Base-by-base conservation (phyloP, 2,797 vertebrate genomes). In the Rousettus madagascariensis region DNA sequence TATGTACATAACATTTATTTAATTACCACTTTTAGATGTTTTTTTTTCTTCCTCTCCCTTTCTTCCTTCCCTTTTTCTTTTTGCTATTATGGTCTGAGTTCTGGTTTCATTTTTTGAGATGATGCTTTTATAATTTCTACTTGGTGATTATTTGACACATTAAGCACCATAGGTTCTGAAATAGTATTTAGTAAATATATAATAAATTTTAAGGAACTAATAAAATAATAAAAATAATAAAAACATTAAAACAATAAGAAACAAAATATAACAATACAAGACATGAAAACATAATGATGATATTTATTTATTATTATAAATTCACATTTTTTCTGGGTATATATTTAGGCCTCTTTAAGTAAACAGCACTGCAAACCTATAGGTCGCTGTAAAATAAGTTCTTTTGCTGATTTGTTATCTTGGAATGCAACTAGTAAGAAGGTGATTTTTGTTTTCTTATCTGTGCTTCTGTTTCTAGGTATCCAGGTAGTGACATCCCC, bases 381-480 rank as follows among this genome's bases (percentile, higher is more conserved):
- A n/a, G 33, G 30, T 24, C 2, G 61, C 61, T 57, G 5, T 83
- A 65, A 74, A 74, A 65, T 78, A 59, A 79, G 86, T 77, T 74
- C 3, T 63, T 63, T 72, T 66, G 57, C 33, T 74, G 71, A 38
- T 53, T 49, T n/a, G 24, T 91, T 75, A 26, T 51, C 38, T 74
- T 51, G 24, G 36, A 49, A 57, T 65, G 19, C 66, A 69, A 12
- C 36, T 30, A 57, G n/a, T 69, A 16, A 77, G 61, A 79, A 46
- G 3, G 16, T 85, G 72, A 96, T 65, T 75, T 87, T 82, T 69
- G 13, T 89, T 75, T 91, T 77, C 9, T n/a, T 74, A 0, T 75
- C 24, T 83, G 49, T 82, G 19, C 38, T 51, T 94, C 61, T 66
- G 26, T 89, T 96, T 69, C n/a, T 63, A 95, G 89, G 33, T 33